Conservation (phyloP, 2,797 vertebrate genomes). For the Cephalopachus bancanus region DNA sequence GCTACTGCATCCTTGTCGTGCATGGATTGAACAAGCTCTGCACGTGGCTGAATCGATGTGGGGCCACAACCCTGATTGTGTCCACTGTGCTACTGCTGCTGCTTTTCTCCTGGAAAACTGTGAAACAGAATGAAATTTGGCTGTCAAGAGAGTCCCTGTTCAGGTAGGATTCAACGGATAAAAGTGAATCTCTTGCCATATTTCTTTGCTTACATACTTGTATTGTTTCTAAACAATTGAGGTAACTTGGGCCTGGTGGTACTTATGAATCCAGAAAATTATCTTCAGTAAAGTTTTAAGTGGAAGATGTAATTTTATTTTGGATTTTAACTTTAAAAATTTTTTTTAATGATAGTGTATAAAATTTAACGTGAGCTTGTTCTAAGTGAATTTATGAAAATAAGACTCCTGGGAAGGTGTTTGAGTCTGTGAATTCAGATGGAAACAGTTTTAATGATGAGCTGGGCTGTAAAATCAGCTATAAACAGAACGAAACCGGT, state of each 20-base stretch:
- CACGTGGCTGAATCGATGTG: conserved; percentile 91
- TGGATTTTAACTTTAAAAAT: conserved; percentile 13
- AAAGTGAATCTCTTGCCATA: neutral
- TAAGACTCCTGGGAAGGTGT: neutral
- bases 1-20: conserved; percentile 96
- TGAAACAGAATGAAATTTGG: conserved; percentile 97
- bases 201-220: neutral
- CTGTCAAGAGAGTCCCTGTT: conserved; percentile 97
- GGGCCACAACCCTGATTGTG: conserved; percentile 89
- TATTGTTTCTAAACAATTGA: neutral
- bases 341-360: neutral
- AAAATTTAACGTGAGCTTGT: neutral
- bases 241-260: neutral
- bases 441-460: neutral
- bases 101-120: conserved; percentile 96
- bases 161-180: conserved; percentile 89
- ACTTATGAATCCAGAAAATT: neutral
- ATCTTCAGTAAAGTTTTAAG: neutral
- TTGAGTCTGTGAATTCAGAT: neutral
- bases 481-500: neutral
- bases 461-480: conserved; percentile 3
- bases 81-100: conserved; percentile 93
- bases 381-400: conserved; percentile 50
- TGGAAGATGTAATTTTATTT: conserved; percentile 44
- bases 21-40: conserved; percentile 94